Evolutionary conservation across 2,797 vertebrate genomes (phyloP).

Genomic region (Hybognathus amarus): DNA sequence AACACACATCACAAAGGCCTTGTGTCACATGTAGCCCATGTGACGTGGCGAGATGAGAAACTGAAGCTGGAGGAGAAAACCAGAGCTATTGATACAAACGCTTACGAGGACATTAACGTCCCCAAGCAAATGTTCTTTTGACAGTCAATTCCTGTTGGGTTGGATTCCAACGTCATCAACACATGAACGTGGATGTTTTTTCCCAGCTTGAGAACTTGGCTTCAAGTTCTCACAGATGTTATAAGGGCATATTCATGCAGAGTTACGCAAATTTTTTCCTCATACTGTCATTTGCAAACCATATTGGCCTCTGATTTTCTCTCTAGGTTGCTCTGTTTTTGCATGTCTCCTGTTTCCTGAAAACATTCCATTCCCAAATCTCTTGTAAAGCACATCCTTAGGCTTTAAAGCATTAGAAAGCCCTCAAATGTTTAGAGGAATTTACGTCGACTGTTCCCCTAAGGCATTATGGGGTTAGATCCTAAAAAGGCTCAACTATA

Average conservation of each 20-base stretch:
- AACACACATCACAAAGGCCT: constrained; percentile 26
- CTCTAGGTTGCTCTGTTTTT: background rate
- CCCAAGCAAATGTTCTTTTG: constrained; percentile 1
- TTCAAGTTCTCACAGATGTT: constrained; percentile 12
- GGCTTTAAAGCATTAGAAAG: constrained; percentile 14
- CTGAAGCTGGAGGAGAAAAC: background rate
- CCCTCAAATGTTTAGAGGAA: constrained; percentile 23
- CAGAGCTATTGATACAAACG: constrained; percentile 18
- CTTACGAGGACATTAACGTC: constrained; percentile 25
- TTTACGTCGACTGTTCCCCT: background rate
- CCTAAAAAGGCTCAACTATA: background rate
- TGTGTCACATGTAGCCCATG: constrained; percentile 26
- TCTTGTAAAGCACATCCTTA: background rate
- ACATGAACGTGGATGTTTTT: background rate
- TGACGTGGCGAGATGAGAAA: background rate
- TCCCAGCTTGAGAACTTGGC: background rate
- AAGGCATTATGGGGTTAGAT: background rate
- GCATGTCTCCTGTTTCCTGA: background rate
- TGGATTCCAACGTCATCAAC: constrained; percentile 38
- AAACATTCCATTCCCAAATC: background rate
- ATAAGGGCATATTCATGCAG: background rate
- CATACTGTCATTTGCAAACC: background rate
- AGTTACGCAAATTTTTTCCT: background rate
- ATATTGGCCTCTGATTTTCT: too few relatives aligned
- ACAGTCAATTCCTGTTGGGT: constrained; percentile 39